Percentiles rank a stretch among this genome's conserved stretches.
phyloP scores from a whole-genome alignment of 2,888 invertebrate species.

The Dorcus hopei region DNA sequence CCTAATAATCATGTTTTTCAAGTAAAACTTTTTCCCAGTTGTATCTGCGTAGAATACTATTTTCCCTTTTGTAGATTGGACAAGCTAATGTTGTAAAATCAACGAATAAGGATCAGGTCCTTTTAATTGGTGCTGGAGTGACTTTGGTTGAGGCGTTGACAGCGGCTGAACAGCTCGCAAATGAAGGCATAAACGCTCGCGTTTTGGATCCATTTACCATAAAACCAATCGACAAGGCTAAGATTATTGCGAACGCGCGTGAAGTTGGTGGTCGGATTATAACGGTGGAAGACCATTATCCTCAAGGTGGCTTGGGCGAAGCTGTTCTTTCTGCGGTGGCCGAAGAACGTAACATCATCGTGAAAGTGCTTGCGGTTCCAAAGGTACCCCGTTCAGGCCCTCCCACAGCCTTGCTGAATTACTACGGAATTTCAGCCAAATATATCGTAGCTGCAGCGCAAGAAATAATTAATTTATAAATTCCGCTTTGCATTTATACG shows the following conservation, averaged over 20 bases:
- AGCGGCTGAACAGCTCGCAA: conserved; percentile 74
- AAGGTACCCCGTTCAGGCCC: conserved; percentile 92
- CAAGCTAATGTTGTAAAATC: conserved; percentile 76
- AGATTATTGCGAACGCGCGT: conserved; percentile 72
- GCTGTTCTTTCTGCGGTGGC: conserved; percentile 84
- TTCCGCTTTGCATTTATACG: neutral
- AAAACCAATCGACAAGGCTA: conserved; percentile 86
- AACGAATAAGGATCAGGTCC: conserved; percentile 72
- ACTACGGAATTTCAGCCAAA: conserved; percentile 83
- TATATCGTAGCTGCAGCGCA: conserved; percentile 72
- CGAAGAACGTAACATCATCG: conserved; percentile 63
- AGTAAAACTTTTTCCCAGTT: conserved; percentile 43
- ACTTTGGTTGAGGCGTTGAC: conserved; percentile 88
- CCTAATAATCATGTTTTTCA: conserved; percentile 77
- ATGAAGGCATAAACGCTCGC: conserved; percentile 69
- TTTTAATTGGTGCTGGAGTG: conserved; percentile 90
- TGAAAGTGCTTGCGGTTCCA: conserved; percentile 77
- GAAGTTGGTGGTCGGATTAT: conserved; percentile 79
- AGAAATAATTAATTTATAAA: conserved; percentile 54
- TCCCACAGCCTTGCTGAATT: conserved; percentile 78
- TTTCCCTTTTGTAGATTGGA: conserved; percentile 56
- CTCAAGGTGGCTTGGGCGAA: conserved; percentile 94
- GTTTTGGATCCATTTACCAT: conserved; percentile 95
- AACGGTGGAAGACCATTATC: conserved; percentile 97
- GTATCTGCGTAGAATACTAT: neutral